These are phyloP conservation scores for Euura lappo DNA, from an alignment of 1,140 invertebrate species.

Conservation along the genomic window DNA sequence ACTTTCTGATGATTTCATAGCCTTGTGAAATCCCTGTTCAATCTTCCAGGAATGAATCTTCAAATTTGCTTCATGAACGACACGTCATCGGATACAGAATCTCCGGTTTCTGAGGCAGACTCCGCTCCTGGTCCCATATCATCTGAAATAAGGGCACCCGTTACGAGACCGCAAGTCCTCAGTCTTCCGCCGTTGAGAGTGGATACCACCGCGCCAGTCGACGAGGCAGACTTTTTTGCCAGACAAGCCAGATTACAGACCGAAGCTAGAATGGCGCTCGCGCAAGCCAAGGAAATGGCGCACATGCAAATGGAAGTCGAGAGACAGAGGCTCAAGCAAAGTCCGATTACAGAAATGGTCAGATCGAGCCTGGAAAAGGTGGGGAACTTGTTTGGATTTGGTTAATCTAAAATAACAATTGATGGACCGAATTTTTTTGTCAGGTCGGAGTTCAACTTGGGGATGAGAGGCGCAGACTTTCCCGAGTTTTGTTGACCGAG, in stretches of 20 bases:
- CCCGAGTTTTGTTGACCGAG: conserved; percentile 83
- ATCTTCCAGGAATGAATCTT: conserved; percentile 81
- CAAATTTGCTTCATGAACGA: conserved; percentile 97
- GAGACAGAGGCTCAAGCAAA: conserved; percentile 78
- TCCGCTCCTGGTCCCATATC: conserved; percentile 31
- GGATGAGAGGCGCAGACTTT: conserved; percentile 79
- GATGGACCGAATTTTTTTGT: too few relatives aligned
- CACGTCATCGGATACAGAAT: conserved; percentile 82
- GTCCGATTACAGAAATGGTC: conserved; percentile 86
- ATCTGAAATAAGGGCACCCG: conserved; percentile 30
- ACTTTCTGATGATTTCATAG: conserved; percentile 7
- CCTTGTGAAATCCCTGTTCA: not conserved
- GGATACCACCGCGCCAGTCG: conserved; percentile 47
- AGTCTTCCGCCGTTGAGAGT: conserved; percentile 52
- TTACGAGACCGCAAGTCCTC: conserved; percentile 46
- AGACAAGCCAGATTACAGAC: conserved; percentile 85
- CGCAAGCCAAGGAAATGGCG: conserved; percentile 91
- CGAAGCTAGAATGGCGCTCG: conserved; percentile 87
- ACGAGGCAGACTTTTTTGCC: conserved; percentile 78
- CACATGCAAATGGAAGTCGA: conserved; percentile 93
- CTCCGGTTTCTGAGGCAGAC: conserved; percentile 73
- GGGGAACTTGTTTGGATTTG: conserved; percentile 1
- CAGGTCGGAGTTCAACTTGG: conserved; percentile 85
- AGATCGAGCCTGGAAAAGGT: conserved; percentile 77
- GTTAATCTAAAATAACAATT: not conserved